Conservation (phyloP, 1,140 invertebrate genomes). For the Hyles euphorbiae region DNA sequence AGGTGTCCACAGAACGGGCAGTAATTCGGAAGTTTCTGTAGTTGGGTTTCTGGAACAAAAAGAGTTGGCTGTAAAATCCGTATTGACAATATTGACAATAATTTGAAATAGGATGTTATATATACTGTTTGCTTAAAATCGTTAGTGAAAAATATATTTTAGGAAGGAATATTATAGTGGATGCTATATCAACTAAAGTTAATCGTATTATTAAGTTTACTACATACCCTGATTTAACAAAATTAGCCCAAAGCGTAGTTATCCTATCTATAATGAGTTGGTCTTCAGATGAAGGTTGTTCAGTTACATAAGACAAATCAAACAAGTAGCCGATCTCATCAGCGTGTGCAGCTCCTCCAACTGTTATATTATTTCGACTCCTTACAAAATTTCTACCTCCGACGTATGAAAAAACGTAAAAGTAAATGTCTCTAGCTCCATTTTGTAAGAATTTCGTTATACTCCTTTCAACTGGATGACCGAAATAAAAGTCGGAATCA, state of each 20-base stretch:
- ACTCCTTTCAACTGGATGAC: conserved; percentile 25
- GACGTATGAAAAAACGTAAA: conserved; percentile 33
- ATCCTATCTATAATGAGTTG: conserved; percentile 28
- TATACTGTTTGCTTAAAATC: too few species aligned
- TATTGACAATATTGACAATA: too few species aligned
- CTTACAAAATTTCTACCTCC: conserved; percentile 33
- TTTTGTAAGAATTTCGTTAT: conserved; percentile 25
- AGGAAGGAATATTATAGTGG: too few species aligned
- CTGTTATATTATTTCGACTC: conserved; percentile 24
- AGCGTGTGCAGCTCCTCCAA: conserved; percentile 23
- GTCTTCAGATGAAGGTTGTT: conserved; percentile 19
- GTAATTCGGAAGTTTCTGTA: conserved; percentile 18
- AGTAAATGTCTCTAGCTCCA: conserved; percentile 22
- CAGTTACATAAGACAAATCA: conserved; percentile 23
- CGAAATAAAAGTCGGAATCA: conserved; percentile 28
- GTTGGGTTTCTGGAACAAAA: conserved; percentile 29
- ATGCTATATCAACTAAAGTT: too few species aligned
- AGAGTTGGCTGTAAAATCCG: too few species aligned
- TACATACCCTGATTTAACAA: conserved; percentile 36
- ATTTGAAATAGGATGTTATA: too few species aligned
- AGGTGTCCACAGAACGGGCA: conserved; percentile 24
- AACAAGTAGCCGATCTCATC: conserved; percentile 41
- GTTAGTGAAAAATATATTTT: too few species aligned
- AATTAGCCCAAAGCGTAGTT: conserved; percentile 36
- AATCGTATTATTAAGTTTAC: too few species aligned